phyloP scores from a whole-genome alignment of 2,888 invertebrate genomes.

The Gymnosoma rotundatum region DNA sequence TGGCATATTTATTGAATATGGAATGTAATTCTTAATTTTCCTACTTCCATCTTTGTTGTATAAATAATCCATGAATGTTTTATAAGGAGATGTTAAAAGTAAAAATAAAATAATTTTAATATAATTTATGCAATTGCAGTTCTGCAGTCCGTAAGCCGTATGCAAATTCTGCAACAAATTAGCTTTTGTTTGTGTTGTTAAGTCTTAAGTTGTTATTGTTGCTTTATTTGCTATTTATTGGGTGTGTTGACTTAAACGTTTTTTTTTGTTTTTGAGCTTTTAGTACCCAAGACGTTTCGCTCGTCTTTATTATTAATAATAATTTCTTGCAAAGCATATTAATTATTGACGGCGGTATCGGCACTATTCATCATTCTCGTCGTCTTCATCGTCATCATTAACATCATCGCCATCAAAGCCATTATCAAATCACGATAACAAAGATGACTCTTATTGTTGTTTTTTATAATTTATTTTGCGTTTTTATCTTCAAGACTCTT shows the following conservation, averaged over 20 bases:
- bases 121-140: conserved; percentile 69
- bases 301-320: conserved; percentile 52
- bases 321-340: conserved; percentile 69
- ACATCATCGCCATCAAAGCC: conserved; percentile 51
- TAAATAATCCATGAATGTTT: conserved; percentile 25
- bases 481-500: conserved; percentile 45
- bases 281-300: conserved; percentile 39
- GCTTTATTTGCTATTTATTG: conserved; percentile 52
- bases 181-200: conserved; percentile 47
- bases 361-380: conserved; percentile 55
- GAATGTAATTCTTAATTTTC: conserved; percentile 46
- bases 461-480: conserved; percentile 53
- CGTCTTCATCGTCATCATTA: conserved; percentile 10
- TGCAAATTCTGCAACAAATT: conserved; percentile 64
- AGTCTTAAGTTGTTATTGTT: conserved; percentile 17
- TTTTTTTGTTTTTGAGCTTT: too few species aligned
- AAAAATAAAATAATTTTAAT: conserved; percentile 19
- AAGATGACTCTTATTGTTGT: conserved; percentile 59
- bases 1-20: conserved; percentile 43
- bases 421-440: conserved; percentile 64
- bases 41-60: conserved; percentile 32
- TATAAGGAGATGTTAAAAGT: conserved; percentile 48
- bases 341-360: conserved; percentile 62
- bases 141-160: conserved; percentile 67
- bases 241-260: conserved; percentile 52